A percentile compares a stretch with the other conserved stretches of the same genome.
These are phyloP conservation scores for Zosterops hypoxanthus DNA, from an alignment of 2,113 vertebrate genomes.

Conservation along the genomic window DNA sequence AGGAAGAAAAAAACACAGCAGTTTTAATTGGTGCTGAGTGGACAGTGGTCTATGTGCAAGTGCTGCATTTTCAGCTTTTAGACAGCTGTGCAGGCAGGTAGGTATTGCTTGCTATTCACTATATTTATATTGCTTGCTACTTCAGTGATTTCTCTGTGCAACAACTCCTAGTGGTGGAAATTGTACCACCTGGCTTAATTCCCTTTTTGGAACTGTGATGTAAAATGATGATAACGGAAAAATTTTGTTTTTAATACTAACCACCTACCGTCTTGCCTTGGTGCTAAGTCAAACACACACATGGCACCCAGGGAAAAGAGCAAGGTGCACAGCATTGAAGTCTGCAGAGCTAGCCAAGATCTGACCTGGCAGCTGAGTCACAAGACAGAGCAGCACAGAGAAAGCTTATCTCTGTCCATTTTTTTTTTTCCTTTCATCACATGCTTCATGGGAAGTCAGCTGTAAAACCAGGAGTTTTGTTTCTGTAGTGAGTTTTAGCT, in stretches of 20 bases:
- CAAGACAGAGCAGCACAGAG: neutral
- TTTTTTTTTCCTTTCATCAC: neutral
- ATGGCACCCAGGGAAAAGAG: neutral
- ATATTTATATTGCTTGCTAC: neutral
- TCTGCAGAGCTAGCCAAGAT: neutral
- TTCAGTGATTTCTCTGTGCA: neutral
- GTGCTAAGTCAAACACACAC: neutral
- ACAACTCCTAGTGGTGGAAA: neutral
- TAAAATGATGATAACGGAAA: neutral
- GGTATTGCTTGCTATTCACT: neutral
- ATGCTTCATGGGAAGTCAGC: constrained; percentile 40
- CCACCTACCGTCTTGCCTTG: accelerated
- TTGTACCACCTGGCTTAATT: neutral
- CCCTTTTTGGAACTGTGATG: neutral
- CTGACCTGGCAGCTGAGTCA: constrained; percentile 6
- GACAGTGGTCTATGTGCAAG: neutral
- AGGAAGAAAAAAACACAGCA: neutral
- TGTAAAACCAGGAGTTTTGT: neutral
- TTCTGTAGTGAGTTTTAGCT: neutral
- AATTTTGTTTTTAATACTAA: neutral
- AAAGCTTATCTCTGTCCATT: neutral
- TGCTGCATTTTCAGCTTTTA: neutral
- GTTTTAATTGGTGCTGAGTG: neutral
- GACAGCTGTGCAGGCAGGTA: neutral
- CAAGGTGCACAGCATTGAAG: neutral